Percentiles rank a stretch among this genome's conserved stretches.
Conservation (phyloP, 2,797 vertebrate genomes). For the Sylvia borin region DNA sequence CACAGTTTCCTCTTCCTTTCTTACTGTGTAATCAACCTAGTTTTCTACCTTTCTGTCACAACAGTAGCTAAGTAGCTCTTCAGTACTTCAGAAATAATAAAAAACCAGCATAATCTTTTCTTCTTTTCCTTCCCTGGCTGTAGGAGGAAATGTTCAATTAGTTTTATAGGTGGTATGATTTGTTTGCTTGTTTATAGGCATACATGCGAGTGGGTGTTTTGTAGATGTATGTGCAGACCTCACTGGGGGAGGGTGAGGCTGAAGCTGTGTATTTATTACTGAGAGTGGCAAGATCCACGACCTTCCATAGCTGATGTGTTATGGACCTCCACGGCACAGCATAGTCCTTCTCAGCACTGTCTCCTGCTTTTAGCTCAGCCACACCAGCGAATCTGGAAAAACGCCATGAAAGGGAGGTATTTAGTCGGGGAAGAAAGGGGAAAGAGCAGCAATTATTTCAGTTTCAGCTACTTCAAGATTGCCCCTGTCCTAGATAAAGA, state of each 20-base stretch:
- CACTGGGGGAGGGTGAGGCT: neutral
- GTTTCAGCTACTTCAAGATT: neutral
- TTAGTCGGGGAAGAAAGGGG: neutral
- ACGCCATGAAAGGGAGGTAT: neutral
- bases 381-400: neutral
- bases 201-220: conserved; percentile 23
- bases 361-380: neutral
- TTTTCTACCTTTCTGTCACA: conserved; percentile 10
- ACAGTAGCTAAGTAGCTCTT: conserved; percentile 1
- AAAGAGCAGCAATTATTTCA: neutral
- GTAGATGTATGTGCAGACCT: neutral
- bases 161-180: conserved; percentile 7
- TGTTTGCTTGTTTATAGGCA: conserved; percentile 39
- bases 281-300: neutral
- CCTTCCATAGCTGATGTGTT: neutral
- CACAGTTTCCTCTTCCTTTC: conserved; percentile 1
- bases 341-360: neutral
- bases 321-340: neutral
- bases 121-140: neutral
- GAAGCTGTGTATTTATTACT: neutral
- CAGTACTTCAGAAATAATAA: conserved; percentile 23
- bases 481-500: neutral
- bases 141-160: conserved; percentile 42
- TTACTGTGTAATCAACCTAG: conserved; percentile 18
- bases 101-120: neutral